Evolutionary conservation across 1,140 invertebrate species (phyloP).

Genomic region (Sarcophaga bullata): DNA sequence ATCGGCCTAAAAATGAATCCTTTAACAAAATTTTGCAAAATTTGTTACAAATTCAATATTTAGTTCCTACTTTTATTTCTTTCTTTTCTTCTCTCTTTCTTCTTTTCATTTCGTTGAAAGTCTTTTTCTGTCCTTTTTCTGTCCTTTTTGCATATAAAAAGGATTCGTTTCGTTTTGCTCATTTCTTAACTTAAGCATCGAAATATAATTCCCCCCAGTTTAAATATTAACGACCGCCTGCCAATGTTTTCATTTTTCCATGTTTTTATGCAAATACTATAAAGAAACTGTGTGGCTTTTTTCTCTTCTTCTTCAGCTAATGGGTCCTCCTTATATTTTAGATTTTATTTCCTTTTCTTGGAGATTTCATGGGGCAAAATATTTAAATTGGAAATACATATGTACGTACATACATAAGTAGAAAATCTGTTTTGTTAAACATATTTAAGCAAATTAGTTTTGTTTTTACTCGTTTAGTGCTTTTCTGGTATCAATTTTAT

Average conservation of each 20-base stretch:
- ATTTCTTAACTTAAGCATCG: background rate
- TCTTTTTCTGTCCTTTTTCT: no score
- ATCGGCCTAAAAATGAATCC: no score
- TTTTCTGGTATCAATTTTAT: background rate
- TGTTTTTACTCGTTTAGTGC: background rate
- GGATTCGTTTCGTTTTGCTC: background rate
- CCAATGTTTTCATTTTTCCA: background rate
- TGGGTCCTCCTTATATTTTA: background rate
- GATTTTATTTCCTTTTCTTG: conserved; percentile 17
- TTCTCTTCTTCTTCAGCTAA: background rate
- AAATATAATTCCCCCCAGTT: background rate
- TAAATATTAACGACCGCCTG: background rate
- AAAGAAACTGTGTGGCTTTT: no score
- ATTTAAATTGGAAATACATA: background rate
- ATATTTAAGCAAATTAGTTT: conserved; percentile 37
- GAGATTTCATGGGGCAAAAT: background rate
- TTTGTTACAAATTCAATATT: conserved; percentile 28
- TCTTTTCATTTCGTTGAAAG: background rate
- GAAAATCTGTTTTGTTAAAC: conserved; percentile 37
- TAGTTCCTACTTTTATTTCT: no score
- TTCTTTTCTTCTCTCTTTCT: no score
- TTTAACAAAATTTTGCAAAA: background rate
- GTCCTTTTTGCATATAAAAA: background rate
- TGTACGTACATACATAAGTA: background rate
- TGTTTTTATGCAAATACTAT: conserved; percentile 13